A percentile compares a stretch with the other conserved stretches of the same genome.
Evolutionary conservation across 2,888 invertebrate species (phyloP).

Genomic region (Tetrapedia diversipes): DNA sequence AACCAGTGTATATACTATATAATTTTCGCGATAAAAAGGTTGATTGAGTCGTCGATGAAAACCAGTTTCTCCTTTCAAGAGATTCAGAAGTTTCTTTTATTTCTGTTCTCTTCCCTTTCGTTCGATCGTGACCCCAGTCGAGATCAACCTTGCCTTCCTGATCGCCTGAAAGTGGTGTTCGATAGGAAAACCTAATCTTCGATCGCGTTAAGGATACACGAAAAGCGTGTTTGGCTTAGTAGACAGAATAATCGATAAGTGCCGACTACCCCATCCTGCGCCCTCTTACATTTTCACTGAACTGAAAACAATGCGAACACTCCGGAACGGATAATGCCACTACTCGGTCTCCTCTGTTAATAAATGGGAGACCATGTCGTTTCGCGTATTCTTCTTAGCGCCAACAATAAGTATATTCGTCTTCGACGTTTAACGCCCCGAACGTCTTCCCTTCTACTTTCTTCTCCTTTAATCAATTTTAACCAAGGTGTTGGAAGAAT

Average conservation of each 20-base stretch:
- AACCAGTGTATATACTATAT: conserved; percentile 59
- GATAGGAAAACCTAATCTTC: conserved; percentile 55
- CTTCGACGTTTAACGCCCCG: neutral
- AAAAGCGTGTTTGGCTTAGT: conserved; percentile 56
- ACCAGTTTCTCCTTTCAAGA: neutral
- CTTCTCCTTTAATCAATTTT: neutral
- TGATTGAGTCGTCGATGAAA: neutral
- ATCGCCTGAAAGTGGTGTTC: conserved; percentile 14
- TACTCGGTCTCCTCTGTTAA: conserved; percentile 47
- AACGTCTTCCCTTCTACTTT: neutral
- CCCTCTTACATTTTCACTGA: conserved; percentile 62
- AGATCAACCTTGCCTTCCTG: neutral
- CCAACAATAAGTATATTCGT: neutral
- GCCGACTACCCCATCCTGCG: conserved; percentile 57
- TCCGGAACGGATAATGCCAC: conserved; percentile 50
- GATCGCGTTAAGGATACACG: conserved; percentile 59
- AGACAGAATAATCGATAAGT: conserved; percentile 66
- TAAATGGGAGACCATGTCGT: conserved; percentile 45
- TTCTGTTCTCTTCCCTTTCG: neutral
- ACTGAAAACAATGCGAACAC: conserved; percentile 66
- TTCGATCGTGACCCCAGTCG: neutral
- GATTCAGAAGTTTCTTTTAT: neutral
- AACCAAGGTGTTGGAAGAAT: too few species aligned
- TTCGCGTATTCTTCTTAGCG: conserved; percentile 7
- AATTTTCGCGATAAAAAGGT: neutral